A percentile compares a stretch with the other conserved stretches of the same genome.
phyloP scores from a whole-genome alignment of 2,113 vertebrate genomes.

The Theristicus caerulescens region DNA sequence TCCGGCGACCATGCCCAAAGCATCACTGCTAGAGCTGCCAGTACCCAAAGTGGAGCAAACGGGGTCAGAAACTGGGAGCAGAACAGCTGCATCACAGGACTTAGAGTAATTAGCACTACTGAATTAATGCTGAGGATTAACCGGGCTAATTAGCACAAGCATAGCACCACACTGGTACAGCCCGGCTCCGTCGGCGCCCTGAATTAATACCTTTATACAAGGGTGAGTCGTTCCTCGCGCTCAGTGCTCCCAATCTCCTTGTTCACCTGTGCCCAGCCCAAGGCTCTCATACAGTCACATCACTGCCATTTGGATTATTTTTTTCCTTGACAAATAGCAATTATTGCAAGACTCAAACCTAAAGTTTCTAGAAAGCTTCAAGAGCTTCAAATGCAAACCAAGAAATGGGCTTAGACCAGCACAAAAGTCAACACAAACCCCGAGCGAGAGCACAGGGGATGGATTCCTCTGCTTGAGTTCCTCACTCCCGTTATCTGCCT shows the following conservation, averaged over 20 bases:
- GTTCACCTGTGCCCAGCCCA: not conserved
- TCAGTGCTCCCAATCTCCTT: not conserved
- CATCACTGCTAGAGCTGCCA: fast-evolving
- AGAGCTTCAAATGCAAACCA: not conserved
- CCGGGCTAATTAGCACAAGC: not conserved
- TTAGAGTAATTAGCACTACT: not conserved
- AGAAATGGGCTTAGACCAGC: not conserved
- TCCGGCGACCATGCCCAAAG: fast-evolving
- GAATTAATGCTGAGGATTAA: not conserved
- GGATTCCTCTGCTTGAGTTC: not conserved
- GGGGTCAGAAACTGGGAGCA: not conserved
- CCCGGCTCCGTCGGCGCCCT: fast-evolving
- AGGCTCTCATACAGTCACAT: not conserved
- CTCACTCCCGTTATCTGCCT: fast-evolving
- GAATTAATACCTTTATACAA: fast-evolving
- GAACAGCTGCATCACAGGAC: not conserved
- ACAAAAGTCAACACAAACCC: not conserved
- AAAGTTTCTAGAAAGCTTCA: not conserved
- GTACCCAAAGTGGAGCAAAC: fast-evolving
- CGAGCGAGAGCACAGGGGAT: not conserved
- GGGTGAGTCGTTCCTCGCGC: not conserved
- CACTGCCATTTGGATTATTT: not conserved
- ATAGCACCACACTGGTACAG: not conserved
- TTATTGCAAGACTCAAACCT: not conserved
- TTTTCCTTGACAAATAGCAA: not conserved